A percentile compares a stretch with the other conserved stretches of the same genome.
phyloP scores from a whole-genome alignment of 2,888 invertebrate genomes.

The Erpobdella octoculata region DNA sequence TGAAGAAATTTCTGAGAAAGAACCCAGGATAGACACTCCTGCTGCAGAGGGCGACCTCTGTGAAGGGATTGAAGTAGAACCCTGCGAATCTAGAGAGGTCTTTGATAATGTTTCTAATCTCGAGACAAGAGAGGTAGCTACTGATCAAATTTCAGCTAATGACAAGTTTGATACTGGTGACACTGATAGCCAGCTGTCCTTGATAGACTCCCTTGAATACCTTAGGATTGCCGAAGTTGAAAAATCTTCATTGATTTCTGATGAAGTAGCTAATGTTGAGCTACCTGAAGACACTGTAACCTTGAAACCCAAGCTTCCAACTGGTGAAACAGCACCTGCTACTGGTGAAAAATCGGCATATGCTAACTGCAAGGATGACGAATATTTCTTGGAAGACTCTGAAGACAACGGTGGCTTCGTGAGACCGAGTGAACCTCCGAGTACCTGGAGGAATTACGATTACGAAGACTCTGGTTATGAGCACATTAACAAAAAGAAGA shows the following conservation, averaged over 20 bases:
- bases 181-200: conserved; percentile 4
- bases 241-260: neutral
- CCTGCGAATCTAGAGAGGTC: neutral
- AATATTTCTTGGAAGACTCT: neutral
- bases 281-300: neutral
- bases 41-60: neutral
- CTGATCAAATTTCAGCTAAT: neutral
- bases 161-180: neutral
- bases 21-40: neutral
- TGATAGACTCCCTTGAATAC: conserved; percentile 8
- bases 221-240: neutral
- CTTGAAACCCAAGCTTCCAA: neutral
- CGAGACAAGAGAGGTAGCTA: neutral
- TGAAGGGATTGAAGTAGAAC: no score
- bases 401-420: conserved; percentile 18
- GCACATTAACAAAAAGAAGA: neutral
- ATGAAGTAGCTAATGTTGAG: neutral
- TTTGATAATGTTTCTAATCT: neutral
- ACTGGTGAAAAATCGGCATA: neutral
- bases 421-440: neutral
- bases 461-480: conserved; percentile 12
- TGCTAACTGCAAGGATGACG: neutral
- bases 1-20: neutral
- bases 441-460: conserved; percentile 24
- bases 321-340: neutral